Conservation (phyloP, 2,888 invertebrate species). For the Thysanoteuthis rhombus region DNA sequence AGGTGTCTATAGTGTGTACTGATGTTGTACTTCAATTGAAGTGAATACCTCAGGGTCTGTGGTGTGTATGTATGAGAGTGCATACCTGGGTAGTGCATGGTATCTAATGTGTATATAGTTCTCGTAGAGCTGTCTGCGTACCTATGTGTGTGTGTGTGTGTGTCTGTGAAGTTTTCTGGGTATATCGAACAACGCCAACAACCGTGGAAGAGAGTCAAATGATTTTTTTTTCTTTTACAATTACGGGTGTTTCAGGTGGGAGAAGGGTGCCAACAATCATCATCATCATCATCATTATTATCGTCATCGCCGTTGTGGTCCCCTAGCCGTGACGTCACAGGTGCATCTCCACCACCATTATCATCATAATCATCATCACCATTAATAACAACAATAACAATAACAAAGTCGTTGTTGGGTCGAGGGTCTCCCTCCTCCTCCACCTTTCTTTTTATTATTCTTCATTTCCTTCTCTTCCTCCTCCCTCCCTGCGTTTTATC, state of each 20-base stretch:
- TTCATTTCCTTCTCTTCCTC: neutral
- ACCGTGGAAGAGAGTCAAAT: neutral
- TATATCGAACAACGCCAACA: neutral
- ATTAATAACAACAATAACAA: neutral
- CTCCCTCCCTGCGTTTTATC: neutral
- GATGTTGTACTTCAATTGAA: neutral
- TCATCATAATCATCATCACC: neutral
- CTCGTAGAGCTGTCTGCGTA: neutral
- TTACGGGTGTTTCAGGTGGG: neutral
- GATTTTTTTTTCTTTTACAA: neutral
- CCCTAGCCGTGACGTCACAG: neutral
- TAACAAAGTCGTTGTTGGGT: neutral
- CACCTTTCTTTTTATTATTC: too few species aligned
- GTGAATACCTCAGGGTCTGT: neutral
- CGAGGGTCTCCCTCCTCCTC: neutral
- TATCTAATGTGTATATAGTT: neutral
- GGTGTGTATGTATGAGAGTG: neutral
- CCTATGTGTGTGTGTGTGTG: neutral
- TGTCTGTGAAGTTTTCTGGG: neutral
- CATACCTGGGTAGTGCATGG: slow-evolving; percentile 1
- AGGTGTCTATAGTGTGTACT: neutral
- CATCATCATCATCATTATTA: neutral
- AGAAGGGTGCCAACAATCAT: neutral
- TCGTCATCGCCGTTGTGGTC: neutral
- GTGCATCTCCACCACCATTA: slow-evolving; percentile 12